Conservation (phyloP, 2,797 vertebrate species). For the Podargus strigoides region DNA sequence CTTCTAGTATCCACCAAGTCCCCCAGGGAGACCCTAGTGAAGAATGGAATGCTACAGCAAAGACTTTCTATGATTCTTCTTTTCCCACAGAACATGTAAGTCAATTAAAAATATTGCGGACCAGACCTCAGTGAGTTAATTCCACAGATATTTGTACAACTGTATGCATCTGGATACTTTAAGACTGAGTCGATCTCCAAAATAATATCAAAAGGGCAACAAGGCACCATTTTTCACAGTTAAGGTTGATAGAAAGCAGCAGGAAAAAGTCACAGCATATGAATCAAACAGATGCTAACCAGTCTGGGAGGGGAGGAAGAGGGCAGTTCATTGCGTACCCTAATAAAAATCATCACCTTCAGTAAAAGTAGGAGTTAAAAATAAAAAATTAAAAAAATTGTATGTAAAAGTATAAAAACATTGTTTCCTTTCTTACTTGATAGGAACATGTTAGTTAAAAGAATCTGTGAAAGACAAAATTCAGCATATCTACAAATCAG, state of each 20-base stretch:
- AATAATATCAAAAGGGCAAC: slow-evolving; percentile 80
- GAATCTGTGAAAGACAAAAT: neutral
- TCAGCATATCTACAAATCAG: neutral
- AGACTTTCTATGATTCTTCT: slow-evolving; percentile 79
- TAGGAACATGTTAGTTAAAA: neutral
- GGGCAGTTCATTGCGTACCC: slow-evolving; percentile 57
- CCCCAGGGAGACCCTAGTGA: slow-evolving; percentile 71
- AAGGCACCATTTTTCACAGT: slow-evolving; percentile 81
- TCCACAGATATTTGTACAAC: slow-evolving; percentile 77
- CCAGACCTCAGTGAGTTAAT: slow-evolving; percentile 78
- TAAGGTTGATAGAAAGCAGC: slow-evolving; percentile 84
- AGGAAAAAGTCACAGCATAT: slow-evolving; percentile 80
- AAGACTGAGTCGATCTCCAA: slow-evolving; percentile 76
- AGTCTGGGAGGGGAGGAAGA: slow-evolving; percentile 65
- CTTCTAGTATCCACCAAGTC: slow-evolving; percentile 63
- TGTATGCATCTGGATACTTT: slow-evolving; percentile 77
- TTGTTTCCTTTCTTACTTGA: neutral
- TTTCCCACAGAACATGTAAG: slow-evolving; percentile 82
- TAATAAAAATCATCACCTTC: slow-evolving; percentile 59
- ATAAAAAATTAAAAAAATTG: no score
- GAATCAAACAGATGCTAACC: slow-evolving; percentile 78
- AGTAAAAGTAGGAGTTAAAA: neutral
- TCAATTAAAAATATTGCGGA: slow-evolving; percentile 79
- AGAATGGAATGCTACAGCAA: slow-evolving; percentile 78
- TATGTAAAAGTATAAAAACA: neutral